Percentiles rank a stretch among this genome's conserved stretches.
Evolutionary conservation across 2,113 vertebrate genomes (phyloP).

Genomic region (Colinus virginianus): DNA sequence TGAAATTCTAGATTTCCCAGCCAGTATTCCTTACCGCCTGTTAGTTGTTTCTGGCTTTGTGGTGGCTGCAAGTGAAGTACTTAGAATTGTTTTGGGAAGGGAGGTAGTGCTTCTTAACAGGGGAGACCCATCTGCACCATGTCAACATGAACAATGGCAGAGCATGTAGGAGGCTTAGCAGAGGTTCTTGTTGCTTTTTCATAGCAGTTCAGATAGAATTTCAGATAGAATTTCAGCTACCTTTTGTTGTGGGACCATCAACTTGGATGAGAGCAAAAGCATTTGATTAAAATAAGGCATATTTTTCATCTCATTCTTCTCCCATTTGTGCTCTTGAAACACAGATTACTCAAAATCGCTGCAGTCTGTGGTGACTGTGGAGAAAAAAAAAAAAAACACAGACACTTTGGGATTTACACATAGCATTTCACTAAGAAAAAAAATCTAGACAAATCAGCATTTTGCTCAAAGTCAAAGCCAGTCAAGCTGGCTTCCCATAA

Average conservation of each 20-base stretch:
- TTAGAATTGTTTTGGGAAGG: background rate
- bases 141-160: background rate
- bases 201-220: background rate
- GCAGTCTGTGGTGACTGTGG: background rate
- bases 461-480: background rate
- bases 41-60: background rate
- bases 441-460: background rate
- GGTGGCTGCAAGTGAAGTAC: background rate
- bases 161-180: fast-evolving
- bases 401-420: background rate
- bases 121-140: fast-evolving
- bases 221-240: background rate
- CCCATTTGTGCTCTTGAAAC: background rate
- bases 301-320: background rate
- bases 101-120: fast-evolving
- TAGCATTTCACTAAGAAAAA: background rate
- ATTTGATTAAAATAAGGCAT: background rate
- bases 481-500: background rate
- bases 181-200: background rate
- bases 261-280: background rate
- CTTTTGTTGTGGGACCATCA: background rate
- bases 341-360: background rate
- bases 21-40: background rate
- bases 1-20: background rate
- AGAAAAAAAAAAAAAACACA: background rate